Base-by-base conservation (phyloP, 2,888 invertebrate genomes). In the Zeuzera pyrina region DNA sequence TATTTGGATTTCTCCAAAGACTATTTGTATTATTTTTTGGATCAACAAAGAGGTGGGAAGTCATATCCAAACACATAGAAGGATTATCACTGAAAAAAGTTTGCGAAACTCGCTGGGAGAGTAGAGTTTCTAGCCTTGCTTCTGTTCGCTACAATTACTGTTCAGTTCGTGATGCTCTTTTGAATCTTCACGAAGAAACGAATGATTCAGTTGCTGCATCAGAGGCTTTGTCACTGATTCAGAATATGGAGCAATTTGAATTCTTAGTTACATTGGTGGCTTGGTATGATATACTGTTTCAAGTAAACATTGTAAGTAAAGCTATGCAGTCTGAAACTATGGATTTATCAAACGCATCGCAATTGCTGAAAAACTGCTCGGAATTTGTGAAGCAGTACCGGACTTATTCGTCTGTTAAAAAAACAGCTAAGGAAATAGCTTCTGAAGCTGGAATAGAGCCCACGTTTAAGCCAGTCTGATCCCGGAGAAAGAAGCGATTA, bases 1-100 rank as follows among this genome's bases (percentile, higher is more conserved):
- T 48, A 36, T 55, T 55, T 35, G 26, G 47, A 47, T 50, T 36
- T 34, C 47, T 30, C 40, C 4, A 46, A 35, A 43, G 42, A 40
- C 28, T 47, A 43, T 7, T 7, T 11, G 11, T 11, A n/a, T n/a
- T 24, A 4, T 24, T 11, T 24, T 24, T 10, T 7, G n/a, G 31
- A 35, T 49, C 48, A 16, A 16, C 5, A 4, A 16, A 16, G 16
- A 4, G 16, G 4, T 16, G 16, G 7, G 16, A 16, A 5, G 5
- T 16, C 7, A 7, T 16, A 16, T n/a, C n/a, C n/a, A 16, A 16
- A 16, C 4, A 4, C 7, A 16, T 5, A 16, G 4, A 5, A 16
- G 7, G 7, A 16, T 16, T 16, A 7, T 5, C 16, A 16, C 7
- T 16, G 7, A 16, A 16, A 16, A 5, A 4, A 5, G 5, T 16